These are phyloP conservation scores for Umimayanthus kanabou DNA, from an alignment of 92 coral and sea anemone genomes.

Conservation along the genomic window DNA sequence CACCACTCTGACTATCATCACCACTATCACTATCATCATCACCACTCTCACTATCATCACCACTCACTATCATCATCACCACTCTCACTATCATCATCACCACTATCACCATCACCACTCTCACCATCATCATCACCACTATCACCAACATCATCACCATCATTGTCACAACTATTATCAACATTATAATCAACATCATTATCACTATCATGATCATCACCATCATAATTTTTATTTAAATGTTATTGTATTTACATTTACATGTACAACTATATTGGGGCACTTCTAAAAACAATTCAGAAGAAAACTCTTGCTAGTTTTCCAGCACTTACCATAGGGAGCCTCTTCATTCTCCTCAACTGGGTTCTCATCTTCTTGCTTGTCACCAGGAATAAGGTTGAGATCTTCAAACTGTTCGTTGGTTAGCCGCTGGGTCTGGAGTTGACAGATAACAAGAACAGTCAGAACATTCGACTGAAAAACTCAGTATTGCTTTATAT, in stretches of 20 bases:
- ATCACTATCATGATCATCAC: neutral
- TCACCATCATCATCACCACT: neutral
- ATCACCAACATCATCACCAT: constrained; percentile 6
- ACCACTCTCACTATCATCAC: neutral
- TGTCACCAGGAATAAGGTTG: constrained; percentile 53
- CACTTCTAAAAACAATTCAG: neutral
- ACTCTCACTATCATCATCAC: too few relatives aligned
- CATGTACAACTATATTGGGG: neutral
- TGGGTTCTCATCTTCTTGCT: constrained; percentile 44
- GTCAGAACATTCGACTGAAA: too few relatives aligned
- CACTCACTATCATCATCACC: neutral
- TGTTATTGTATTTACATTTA: too few relatives aligned
- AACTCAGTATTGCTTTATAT: too few relatives aligned
- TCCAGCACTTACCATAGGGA: constrained; percentile 32
- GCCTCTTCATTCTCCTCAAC: constrained; percentile 43
- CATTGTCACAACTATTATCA: constrained; percentile 46
- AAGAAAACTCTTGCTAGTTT: neutral
- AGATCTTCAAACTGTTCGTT: constrained; percentile 70
- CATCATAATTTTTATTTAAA: too few relatives aligned
- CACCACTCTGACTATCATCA: too few relatives aligned
- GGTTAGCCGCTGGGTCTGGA: constrained; percentile 59
- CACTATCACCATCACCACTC: too few relatives aligned
- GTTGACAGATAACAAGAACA: neutral
- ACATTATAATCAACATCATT: constrained; percentile 32
- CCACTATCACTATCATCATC: neutral